Conservation (phyloP, 1,140 invertebrate genomes). For the Chelonus insularis region DNA sequence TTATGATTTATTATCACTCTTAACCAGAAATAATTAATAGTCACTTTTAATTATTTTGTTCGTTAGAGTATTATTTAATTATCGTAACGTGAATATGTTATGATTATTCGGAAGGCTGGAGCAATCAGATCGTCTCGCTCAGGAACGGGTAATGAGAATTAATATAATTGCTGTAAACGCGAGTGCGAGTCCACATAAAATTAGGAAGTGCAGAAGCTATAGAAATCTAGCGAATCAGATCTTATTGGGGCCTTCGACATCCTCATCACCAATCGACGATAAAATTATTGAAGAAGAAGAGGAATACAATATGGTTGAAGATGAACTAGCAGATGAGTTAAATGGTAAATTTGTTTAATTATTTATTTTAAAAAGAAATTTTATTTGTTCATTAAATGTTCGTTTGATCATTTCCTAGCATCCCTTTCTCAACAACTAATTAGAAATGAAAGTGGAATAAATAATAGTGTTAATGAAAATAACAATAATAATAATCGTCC, state of each 20-base stretch:
- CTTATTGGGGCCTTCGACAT: conserved; percentile 16
- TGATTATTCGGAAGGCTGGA: not conserved
- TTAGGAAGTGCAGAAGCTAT: conserved; percentile 27
- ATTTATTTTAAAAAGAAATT: not conserved
- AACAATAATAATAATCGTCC: conserved; percentile 21
- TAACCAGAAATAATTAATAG: not conserved
- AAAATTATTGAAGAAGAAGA: conserved; percentile 31
- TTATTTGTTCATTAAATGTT: not conserved
- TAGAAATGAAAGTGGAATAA: too few species aligned
- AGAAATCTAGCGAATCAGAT: conserved; percentile 19
- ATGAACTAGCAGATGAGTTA: conserved; percentile 9
- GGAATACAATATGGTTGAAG: conserved; percentile 29
- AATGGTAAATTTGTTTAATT: conserved; percentile 20
- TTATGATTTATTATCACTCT: not conserved
- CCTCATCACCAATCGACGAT: conserved; percentile 16
- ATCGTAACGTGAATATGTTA: not conserved
- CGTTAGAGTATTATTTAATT: not conserved
- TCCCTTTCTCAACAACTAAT: conserved; percentile 1
- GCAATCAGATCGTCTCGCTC: conserved; percentile 24
- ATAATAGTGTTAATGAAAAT: conserved; percentile 6
- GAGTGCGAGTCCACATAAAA: conserved; percentile 19
- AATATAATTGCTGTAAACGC: conserved; percentile 19
- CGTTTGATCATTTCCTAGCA: not conserved
- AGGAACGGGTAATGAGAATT: conserved; percentile 28
- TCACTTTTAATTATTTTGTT: not conserved